phyloP scores from a whole-genome alignment of 1,140 invertebrate species.

The Drosophila athabasca region DNA sequence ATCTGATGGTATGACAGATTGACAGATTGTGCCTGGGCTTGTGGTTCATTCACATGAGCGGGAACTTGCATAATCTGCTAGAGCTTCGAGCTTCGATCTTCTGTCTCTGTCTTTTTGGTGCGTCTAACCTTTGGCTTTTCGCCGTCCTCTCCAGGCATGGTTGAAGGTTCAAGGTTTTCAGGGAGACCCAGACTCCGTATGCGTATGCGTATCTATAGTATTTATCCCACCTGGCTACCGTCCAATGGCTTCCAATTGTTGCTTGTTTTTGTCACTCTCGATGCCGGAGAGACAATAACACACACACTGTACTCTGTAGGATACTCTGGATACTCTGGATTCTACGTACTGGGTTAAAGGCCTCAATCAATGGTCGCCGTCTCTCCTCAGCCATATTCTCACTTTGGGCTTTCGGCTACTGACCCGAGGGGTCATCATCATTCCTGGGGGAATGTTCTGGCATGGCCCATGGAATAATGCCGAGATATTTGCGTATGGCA shows the following conservation, averaged over 20 bases:
- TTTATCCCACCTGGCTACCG: not conserved
- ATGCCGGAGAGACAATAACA: constrained; percentile 6
- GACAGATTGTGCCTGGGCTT: not conserved
- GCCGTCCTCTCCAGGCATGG: too few relatives aligned
- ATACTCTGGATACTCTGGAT: too few relatives aligned
- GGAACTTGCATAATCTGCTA: constrained; percentile 48
- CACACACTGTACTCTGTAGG: not conserved
- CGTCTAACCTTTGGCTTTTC: constrained; percentile 42
- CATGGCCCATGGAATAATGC: constrained; percentile 25
- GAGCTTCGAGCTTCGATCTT: too few relatives aligned
- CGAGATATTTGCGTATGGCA: constrained; percentile 40
- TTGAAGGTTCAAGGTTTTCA: constrained; percentile 42
- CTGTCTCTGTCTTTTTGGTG: not conserved
- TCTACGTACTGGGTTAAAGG: constrained; percentile 27
- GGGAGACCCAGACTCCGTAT: not conserved
- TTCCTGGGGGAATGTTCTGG: constrained; percentile 9
- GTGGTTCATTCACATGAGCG: not conserved
- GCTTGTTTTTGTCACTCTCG: not conserved
- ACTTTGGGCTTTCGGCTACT: constrained; percentile 33
- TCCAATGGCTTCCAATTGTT: constrained; percentile 30
- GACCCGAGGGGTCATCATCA: constrained; percentile 37
- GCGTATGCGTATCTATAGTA: too few relatives aligned
- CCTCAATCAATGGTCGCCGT: constrained; percentile 5
- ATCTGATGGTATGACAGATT: too few relatives aligned
- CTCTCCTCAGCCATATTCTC: not conserved